Base-by-base conservation (phyloP, 2,888 invertebrate genomes). In the Flexamia atlantica region DNA sequence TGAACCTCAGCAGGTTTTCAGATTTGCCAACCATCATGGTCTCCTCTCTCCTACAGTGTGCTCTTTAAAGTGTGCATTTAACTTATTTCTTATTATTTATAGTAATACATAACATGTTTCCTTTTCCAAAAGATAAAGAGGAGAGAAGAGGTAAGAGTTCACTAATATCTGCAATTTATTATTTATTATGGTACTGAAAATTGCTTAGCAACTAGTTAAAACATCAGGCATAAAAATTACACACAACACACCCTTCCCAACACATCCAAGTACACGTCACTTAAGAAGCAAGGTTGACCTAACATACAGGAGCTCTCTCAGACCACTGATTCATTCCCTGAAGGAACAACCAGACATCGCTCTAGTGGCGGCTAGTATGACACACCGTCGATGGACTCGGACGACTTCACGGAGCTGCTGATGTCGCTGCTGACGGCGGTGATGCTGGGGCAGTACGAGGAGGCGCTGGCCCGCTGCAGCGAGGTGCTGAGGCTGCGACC, bases 401-500 rank as follows among this genome's bases (percentile, higher is more conserved):
- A 57, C 5, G 64, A 25, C 28, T 4, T 17, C 3, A 23, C 25
- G 1, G 64, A 64, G 17, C 5, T 12, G 64, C 28, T 30, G 64
- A 64, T 64, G 30, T 3, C 64, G 10, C 28, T 30, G 30, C 10
- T 64, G 64, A 14, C 64, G 14, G 64, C 64, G 14, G 64, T 30
- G 30, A 64, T 64, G 64, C 30, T 64, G 64, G 64, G 64, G 3
- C 64, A 64, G 28, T 17, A 64, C 64, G 64, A 30, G 64, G 64
- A 64, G 64, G 64, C 64, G 2, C 14, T 30, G 64, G 14, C 1
- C 5, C 64, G 64, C 64, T 64, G 64, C 28, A 0, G 64, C 10
- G 14, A 64, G 25, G 7, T 64, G 28, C 64, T 64, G 64, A 64
- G 3, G 53, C 53, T 5, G 20, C 53, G 23, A 23, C 53, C 53